phyloP scores from a whole-genome alignment of 2,888 invertebrate genomes.

The Apamea sordens region DNA sequence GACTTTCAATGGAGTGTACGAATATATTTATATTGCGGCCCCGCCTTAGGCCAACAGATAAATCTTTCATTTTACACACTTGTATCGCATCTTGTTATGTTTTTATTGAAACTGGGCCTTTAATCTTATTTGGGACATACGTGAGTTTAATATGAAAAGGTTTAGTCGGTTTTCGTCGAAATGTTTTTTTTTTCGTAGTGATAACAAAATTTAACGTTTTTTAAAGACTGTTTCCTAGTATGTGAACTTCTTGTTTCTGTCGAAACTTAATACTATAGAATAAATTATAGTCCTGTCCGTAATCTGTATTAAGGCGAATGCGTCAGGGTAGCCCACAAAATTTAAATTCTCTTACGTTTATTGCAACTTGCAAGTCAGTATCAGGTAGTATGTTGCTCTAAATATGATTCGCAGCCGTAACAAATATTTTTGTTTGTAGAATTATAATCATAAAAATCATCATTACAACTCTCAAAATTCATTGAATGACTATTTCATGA shows the following conservation, averaged over 20 bases:
- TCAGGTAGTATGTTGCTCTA: too few species aligned
- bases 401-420: too few species aligned
- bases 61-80: constrained; percentile 85
- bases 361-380: too few species aligned
- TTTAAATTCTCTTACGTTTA: too few species aligned
- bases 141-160: constrained; percentile 49
- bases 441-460: too few species aligned
- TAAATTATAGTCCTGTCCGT: background rate
- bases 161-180: background rate
- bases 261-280: too few species aligned
- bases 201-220: background rate
- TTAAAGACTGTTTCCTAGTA: too few species aligned
- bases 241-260: background rate
- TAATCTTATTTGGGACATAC: constrained; percentile 73
- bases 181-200: background rate
- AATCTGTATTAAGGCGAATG: background rate
- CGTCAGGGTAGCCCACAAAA: too few species aligned
- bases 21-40: constrained; percentile 82
- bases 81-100: constrained; percentile 81
- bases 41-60: constrained; percentile 76
- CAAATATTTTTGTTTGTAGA: too few species aligned
- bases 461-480: too few species aligned
- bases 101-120: constrained; percentile 79
- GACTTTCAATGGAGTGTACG: constrained; percentile 83
- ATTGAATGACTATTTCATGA: too few species aligned